These are phyloP conservation scores for Ichneumoninae sp. DNA, from an alignment of 2,888 invertebrate species.

Conservation along the genomic window DNA sequence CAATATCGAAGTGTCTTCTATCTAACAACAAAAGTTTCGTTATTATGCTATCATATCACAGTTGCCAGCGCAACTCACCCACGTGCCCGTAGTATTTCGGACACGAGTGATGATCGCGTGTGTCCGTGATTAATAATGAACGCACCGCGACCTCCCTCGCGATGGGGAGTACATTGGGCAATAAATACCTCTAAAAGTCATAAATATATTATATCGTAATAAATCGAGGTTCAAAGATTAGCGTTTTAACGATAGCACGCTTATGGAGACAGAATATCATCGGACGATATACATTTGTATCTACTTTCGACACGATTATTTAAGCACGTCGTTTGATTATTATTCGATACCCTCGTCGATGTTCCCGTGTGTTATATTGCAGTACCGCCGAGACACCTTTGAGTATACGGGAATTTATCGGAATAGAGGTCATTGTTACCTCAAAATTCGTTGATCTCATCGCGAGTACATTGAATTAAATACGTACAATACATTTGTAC, in stretches of 20 bases:
- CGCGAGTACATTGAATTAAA: background rate
- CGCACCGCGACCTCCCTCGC: slow-evolving; percentile 54
- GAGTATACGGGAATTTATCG: slow-evolving; percentile 23
- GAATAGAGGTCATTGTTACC: background rate
- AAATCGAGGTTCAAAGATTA: slow-evolving; percentile 25
- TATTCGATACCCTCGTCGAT: slow-evolving; percentile 32
- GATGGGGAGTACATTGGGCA: slow-evolving; percentile 67
- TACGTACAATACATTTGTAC: background rate
- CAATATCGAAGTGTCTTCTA: slow-evolving; percentile 45
- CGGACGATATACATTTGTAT: slow-evolving; percentile 15
- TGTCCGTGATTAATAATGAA: slow-evolving; percentile 24
- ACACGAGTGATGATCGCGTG: slow-evolving; percentile 61
- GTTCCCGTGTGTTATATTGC: slow-evolving; percentile 17
- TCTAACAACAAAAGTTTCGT: slow-evolving; percentile 46
- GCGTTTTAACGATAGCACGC: slow-evolving; percentile 40
- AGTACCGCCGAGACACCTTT: slow-evolving; percentile 22
- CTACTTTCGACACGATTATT: slow-evolving; percentile 42
- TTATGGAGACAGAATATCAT: slow-evolving; percentile 45
- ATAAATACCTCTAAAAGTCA: slow-evolving; percentile 65
- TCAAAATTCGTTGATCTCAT: slow-evolving; percentile 37
- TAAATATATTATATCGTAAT: slow-evolving; percentile 60
- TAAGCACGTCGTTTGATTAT: slow-evolving; percentile 65
- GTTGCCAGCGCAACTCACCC: slow-evolving; percentile 75
- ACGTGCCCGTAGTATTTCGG: slow-evolving; percentile 35
- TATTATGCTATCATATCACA: slow-evolving; percentile 82